Evolutionary conservation across 2,797 vertebrate species (phyloP).

Genomic region (Petrocephalus schoutedeni): DNA sequence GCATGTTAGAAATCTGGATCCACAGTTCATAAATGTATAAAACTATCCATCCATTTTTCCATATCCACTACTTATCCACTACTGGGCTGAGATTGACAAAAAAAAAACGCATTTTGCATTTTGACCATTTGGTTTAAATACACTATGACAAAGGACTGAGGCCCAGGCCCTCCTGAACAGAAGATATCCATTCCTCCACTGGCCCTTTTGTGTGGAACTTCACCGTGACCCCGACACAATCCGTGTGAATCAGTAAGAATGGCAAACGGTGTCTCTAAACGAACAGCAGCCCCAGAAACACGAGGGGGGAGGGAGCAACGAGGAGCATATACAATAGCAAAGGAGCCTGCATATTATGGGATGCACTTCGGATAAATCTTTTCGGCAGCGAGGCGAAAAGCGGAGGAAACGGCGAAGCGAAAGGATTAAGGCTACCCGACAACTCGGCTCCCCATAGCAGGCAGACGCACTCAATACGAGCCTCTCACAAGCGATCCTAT

Average conservation of each 20-base stretch:
- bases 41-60: not conserved
- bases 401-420: not conserved
- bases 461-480: not conserved
- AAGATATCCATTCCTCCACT: slow-evolving; percentile 1
- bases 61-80: not conserved
- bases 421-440: not conserved
- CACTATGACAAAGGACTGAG: not conserved
- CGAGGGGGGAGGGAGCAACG: not conserved
- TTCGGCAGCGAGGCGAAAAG: slow-evolving; percentile 4
- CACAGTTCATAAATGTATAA: not conserved
- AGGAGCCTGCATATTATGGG: not conserved
- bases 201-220: not conserved
- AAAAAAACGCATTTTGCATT: not conserved
- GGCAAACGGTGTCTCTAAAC: not conserved
- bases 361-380: not conserved
- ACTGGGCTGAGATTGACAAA: not conserved
- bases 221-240: not conserved
- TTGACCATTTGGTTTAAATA: slow-evolving; percentile 6
- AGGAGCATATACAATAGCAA: slow-evolving; percentile 8
- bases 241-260: not conserved
- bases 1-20: not conserved
- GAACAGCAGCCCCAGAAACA: slow-evolving; percentile 10
- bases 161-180: not conserved
- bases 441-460: not conserved
- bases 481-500: not conserved